These are phyloP conservation scores for Bos taurus DNA, from an alignment of 2,113 vertebrate species.

Conservation along the genomic window ARS-UCD2.0 NC_037336.1:58496001-58496500, in stretches of 20 bases:
- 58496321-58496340: neutral
- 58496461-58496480: neutral
- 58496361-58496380: neutral
- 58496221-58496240: neutral
- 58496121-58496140: neutral
- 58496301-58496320: neutral
- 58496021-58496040: accelerated
- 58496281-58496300: neutral
- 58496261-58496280: neutral
- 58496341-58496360: neutral
- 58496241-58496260: neutral
- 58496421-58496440: neutral
- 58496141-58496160: neutral
- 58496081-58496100: neutral
- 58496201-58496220: neutral
- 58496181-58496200: neutral
- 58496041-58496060: neutral
- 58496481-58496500: neutral
- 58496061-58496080: neutral
- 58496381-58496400: neutral
- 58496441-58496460: neutral
- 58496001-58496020: neutral
- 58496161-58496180: neutral
- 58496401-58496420: neutral
- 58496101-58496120: accelerated